Conservation (phyloP, 2,888 invertebrate species). For the Orthosia cruda region DNA sequence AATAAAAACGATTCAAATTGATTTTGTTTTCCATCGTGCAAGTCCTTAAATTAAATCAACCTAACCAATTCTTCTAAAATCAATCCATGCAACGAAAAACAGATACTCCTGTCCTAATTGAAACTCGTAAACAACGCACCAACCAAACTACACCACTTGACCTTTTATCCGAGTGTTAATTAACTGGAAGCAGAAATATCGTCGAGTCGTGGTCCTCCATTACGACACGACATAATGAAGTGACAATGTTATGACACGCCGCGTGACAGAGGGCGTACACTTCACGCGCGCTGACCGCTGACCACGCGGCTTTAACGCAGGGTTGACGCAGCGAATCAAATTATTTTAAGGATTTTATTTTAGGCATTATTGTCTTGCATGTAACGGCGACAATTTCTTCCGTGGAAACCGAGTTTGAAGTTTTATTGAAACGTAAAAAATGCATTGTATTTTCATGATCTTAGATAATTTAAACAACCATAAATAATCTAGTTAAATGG, state of each 20-base stretch:
- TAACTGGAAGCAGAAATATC: slow-evolving; percentile 78
- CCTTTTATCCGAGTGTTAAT: slow-evolving; percentile 80
- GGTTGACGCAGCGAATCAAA: slow-evolving; percentile 35
- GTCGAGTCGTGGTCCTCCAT: slow-evolving; percentile 72
- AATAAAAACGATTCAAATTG: not conserved
- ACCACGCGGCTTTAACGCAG: slow-evolving; percentile 46
- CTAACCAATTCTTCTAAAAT: not conserved
- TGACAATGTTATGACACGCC: slow-evolving; percentile 83
- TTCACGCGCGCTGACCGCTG: slow-evolving; percentile 73
- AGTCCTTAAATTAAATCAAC: not conserved
- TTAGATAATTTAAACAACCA: not conserved
- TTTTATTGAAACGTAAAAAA: not conserved
- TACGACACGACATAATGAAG: slow-evolving; percentile 80
- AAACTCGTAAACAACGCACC: slow-evolving; percentile 13
- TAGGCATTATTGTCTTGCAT: too few relatives aligned
- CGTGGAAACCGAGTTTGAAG: not conserved
- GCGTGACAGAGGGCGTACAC: slow-evolving; percentile 75
- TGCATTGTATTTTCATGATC: not conserved
- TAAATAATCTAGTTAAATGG: not conserved
- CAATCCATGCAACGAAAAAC: too few relatives aligned
- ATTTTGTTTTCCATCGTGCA: not conserved
- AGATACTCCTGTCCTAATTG: not conserved
- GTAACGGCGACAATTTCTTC: not conserved
- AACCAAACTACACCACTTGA: slow-evolving; percentile 68
- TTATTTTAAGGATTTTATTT: not conserved